Evolutionary conservation across 2,888 invertebrate species (phyloP), one percentile per base, ranked within the genome.

Genomic region (Microctonus hyperodae): DNA sequence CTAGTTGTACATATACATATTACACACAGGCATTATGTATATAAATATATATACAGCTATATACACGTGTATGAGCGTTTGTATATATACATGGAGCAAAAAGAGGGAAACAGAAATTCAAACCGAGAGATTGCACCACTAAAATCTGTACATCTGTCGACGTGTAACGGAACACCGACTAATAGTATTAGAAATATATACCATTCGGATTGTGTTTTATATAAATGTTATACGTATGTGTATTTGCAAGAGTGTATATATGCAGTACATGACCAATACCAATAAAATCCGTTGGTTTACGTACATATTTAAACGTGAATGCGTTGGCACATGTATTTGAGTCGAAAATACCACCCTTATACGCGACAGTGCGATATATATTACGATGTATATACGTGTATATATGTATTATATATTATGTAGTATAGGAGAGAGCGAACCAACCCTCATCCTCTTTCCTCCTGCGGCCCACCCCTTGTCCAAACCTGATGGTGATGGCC

Each of bases 161-260:
- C 77, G 79, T 78, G 83, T 83, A 83, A 83, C 80, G 79, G 82
- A 82, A 83, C 81, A 83, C 83, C 80, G 76, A 73, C 79, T 83
- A 83, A 83, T 83, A 82, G 81, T 79, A 83, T 83, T 83, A 83
- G 81, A 80, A 82, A 79, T 78, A 75, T 79, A 80, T 78, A 79
- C 72, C 69, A 31, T 62, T 57, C 35, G 37, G 58, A 63, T 66
- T 44, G 63, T 58, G n/a, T 53, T n/a, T 55, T 37, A 44, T 67
- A 53, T 22, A 55, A 40, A 25, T 40, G 13, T 23, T 37, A 4
- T n/a, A 13, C 37, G 16, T 20, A n/a, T 44, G 9, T 44, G 16
- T 5, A 44, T 20, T 7, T 44, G 6, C 16, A 16, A 28, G 20
- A 64, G 31, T 50, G 10, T 20, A 28, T 62, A 13, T 28, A 28